Evolutionary conservation across 2,888 invertebrate genomes (phyloP).

Genomic region (Drepana falcataria): DNA sequence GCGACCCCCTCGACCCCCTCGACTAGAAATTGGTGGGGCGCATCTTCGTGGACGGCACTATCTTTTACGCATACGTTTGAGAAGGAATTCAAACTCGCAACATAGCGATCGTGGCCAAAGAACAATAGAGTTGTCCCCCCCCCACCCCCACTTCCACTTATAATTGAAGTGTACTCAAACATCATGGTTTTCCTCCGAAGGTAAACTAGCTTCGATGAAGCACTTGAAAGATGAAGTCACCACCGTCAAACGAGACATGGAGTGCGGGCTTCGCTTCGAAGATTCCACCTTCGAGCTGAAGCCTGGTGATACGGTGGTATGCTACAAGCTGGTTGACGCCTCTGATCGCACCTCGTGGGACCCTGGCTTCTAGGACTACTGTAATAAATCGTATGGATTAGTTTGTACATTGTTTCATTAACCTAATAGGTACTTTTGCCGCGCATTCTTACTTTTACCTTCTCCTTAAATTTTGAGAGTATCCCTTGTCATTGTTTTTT

Average conservation of each 20-base stretch:
- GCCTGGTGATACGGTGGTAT: conserved; percentile 87
- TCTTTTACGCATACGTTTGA: too few relatives aligned
- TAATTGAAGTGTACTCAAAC: too few relatives aligned
- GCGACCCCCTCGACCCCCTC: too few relatives aligned
- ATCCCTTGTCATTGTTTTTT: too few relatives aligned
- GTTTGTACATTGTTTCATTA: background rate
- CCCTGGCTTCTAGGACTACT: conserved; percentile 85
- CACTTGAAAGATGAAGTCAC: conserved; percentile 94
- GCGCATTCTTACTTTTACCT: too few relatives aligned
- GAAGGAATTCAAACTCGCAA: too few relatives aligned
- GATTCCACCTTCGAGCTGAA: conserved; percentile 81
- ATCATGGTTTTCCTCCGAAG: conserved; percentile 47
- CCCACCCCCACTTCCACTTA: too few relatives aligned
- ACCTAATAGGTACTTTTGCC: background rate
- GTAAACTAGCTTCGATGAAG: conserved; percentile 87
- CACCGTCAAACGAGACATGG: conserved; percentile 88
- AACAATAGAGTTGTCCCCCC: too few relatives aligned
- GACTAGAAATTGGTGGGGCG: too few relatives aligned
- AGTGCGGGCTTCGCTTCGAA: conserved; percentile 91
- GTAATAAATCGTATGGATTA: conserved; percentile 15
- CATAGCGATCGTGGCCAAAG: too few relatives aligned
- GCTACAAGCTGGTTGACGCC: conserved; percentile 83
- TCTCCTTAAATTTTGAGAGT: too few relatives aligned
- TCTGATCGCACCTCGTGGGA: conserved; percentile 88
- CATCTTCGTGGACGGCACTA: too few relatives aligned